phyloP scores from a whole-genome alignment of 37 sponge, comb jelly and placozoan species.

The Beroe ovata region DNA sequence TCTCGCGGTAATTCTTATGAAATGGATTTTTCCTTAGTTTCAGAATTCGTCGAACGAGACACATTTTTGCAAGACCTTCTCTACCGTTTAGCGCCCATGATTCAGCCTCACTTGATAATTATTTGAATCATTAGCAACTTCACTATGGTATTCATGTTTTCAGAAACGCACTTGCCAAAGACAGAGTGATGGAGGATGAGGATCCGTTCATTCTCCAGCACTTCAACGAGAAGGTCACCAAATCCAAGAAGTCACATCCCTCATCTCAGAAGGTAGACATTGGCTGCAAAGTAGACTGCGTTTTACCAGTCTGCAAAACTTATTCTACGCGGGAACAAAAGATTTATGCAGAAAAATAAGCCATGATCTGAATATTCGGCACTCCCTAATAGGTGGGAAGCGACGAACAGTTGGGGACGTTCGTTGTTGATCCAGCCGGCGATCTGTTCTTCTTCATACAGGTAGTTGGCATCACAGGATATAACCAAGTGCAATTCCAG shows the following conservation, averaged over 20 bases:
- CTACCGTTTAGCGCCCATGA: too few species aligned
- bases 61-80: too few species aligned
- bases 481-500: too few species aligned
- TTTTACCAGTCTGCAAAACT: too few species aligned
- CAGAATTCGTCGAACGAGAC: too few species aligned
- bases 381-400: neutral
- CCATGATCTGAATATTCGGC: too few species aligned
- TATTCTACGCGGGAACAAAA: too few species aligned
- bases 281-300: too few species aligned
- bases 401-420: neutral
- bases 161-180: conserved; percentile 65
- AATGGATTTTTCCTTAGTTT: too few species aligned
- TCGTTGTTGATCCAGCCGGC: conserved; percentile 53
- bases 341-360: neutral
- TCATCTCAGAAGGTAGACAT: neutral
- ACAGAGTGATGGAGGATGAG: conserved; percentile 8
- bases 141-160: conserved; percentile 8
- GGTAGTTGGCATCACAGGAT: too few species aligned
- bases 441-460: conserved; percentile 59
- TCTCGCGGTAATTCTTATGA: neutral
- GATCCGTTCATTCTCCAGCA: conserved; percentile 66
- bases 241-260: neutral
- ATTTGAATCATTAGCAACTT: too few species aligned
- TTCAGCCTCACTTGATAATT: too few species aligned
- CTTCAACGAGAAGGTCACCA: neutral